Evolutionary conservation across 2,888 invertebrate species (phyloP).

Genomic region (Pecten maximus): DNA sequence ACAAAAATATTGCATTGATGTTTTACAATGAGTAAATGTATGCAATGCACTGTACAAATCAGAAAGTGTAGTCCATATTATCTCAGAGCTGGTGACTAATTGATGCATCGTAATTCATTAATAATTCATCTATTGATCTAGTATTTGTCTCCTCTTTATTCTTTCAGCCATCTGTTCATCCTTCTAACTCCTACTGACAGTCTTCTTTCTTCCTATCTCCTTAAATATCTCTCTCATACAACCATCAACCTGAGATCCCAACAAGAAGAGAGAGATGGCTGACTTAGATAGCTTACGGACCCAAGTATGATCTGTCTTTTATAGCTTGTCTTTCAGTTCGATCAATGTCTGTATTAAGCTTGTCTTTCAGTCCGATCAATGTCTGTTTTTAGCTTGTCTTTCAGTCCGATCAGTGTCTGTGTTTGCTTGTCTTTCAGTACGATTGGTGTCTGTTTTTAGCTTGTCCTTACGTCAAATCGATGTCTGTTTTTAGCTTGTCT

Average conservation of each 20-base stretch:
- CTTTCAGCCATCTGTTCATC: constrained; percentile 23
- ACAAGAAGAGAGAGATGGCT: neutral
- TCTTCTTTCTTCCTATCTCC: neutral
- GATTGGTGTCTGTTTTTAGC: too few relatives aligned
- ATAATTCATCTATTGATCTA: neutral
- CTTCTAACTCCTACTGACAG: neutral
- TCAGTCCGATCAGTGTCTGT: too few relatives aligned
- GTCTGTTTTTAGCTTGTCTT: too few relatives aligned
- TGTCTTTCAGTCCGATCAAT: too few relatives aligned
- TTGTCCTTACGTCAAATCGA: too few relatives aligned
- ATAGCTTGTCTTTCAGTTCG: too few relatives aligned
- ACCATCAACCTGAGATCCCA: neutral
- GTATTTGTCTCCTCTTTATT: neutral
- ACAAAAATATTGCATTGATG: too few relatives aligned
- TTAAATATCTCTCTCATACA: neutral
- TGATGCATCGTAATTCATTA: neutral
- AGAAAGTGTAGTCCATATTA: too few relatives aligned
- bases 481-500: neutral
- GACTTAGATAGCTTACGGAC: neutral
- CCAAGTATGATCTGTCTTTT: neutral
- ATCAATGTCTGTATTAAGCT: neutral
- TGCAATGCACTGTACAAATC: too few relatives aligned
- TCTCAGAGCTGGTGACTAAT: too few relatives aligned
- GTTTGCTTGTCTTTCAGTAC: too few relatives aligned
- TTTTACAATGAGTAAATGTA: too few relatives aligned